A percentile compares a stretch with the other conserved stretches of the same genome.
Evolutionary conservation across 2,113 vertebrate genomes (phyloP).

Genomic region (Hirundichthys speculiger): DNA sequence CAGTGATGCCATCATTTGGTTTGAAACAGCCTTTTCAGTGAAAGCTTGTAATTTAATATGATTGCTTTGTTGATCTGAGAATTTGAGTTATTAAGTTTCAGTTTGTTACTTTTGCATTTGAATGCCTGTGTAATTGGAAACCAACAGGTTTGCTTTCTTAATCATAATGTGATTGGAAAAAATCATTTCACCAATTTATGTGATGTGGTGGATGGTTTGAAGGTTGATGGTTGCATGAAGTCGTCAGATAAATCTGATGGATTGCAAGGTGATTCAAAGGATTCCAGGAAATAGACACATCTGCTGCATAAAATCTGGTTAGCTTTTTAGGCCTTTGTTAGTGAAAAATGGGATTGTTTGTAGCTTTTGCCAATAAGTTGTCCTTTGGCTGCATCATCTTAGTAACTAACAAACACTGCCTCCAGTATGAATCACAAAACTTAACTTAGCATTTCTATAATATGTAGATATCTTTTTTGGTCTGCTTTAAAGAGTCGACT

Average conservation of each 20-base stretch:
- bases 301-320: neutral
- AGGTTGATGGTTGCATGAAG: neutral
- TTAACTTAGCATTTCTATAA: too few species aligned
- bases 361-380: neutral
- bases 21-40: too few species aligned
- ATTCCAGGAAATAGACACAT: neutral
- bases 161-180: neutral
- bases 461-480: too few species aligned
- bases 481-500: rapidly evolving
- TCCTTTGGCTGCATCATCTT: too few species aligned
- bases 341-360: neutral
- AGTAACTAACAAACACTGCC: neutral
- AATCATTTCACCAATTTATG: neutral
- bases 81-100: too few species aligned
- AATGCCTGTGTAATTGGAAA: neutral
- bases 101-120: neutral
- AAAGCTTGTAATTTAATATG: too few species aligned
- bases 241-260: neutral
- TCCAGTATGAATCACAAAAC: too few species aligned
- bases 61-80: too few species aligned
- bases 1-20: too few species aligned
- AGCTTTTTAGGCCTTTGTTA: neutral
- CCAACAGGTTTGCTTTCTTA: too few species aligned
- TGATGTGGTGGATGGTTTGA: neutral
- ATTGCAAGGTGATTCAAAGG: neutral